Percentiles rank a stretch among this genome's conserved stretches.
These are phyloP conservation scores for Mustela lutreola DNA, from an alignment of 2,113 vertebrate species.

Conservation along the genomic window DNA sequence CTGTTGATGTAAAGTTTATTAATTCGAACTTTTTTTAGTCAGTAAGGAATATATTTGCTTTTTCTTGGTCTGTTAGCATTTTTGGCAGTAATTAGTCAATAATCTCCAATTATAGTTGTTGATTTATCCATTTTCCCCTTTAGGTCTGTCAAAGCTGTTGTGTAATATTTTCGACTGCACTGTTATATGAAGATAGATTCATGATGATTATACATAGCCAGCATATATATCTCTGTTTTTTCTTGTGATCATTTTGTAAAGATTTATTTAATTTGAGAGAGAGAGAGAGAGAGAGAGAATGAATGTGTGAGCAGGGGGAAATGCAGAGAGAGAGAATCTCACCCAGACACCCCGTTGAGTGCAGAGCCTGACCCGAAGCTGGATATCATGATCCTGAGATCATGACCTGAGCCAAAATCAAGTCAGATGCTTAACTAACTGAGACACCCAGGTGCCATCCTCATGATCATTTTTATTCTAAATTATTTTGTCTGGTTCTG, in stretches of 20 bases:
- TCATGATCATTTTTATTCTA: constrained; percentile 2
- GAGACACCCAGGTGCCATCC: not conserved
- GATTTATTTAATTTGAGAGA: not conserved
- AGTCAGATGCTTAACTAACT: not conserved
- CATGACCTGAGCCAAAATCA: not conserved
- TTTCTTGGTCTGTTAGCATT: not conserved
- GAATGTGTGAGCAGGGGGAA: not conserved
- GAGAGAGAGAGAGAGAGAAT: not conserved
- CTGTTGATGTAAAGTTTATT: not conserved
- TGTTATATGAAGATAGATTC: not conserved
- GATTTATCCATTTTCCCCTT: not conserved
- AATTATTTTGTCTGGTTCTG: constrained; percentile 6
- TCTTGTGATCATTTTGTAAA: not conserved
- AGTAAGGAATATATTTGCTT: not conserved
- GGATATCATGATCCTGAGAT: not conserved
- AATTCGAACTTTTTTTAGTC: not conserved
- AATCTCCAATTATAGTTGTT: not conserved
- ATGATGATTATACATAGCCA: not conserved
- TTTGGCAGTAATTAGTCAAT: not conserved
- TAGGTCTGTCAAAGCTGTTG: not conserved
- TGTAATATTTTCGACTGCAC: not conserved
- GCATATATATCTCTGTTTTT: not conserved
- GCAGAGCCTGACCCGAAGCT: not conserved
- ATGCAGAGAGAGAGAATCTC: not conserved
- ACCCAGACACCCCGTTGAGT: not conserved